Base-by-base conservation (phyloP, 35 echinoderm and acorn worm species). In the Apostichopus parvimensis region DNA sequence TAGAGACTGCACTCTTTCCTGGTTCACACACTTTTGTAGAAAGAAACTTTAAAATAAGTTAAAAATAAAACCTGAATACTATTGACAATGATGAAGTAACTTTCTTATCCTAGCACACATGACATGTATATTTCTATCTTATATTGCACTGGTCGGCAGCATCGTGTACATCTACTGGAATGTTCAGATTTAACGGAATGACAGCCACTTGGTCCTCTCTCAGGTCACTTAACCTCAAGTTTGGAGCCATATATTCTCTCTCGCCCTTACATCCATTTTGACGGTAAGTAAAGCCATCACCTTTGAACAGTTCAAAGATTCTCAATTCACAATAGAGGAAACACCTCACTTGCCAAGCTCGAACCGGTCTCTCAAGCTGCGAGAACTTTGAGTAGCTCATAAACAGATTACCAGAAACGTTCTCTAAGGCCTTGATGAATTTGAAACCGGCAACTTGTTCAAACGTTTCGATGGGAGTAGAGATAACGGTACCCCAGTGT, bases 271-370 rank as follows among this genome's bases (percentile, higher is more conserved):
- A 83, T 18, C 96, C 96, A 60, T 94, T 87, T 8, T 92, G 84
- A 22, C 60, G 61, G 54, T 90, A 92, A 1, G 97, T 98, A 53
- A 91, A 89, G 0, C 97, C 97, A 93, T 98, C 93, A 8, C 97
- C 97, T 6, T 86, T 84, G 77, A 96, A 98, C 20, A 98, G 80
- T 77, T 98, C 97, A 64, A 98, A 91, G 20, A 98, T 93, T n/a
- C 95, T 75, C 53, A 98, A 45, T 92, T 98, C 97, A 57, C 97
- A 98, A 81, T 98, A 98, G 18, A 98, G 86, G 64, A 98, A 98
- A 5, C 94, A 83, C 59, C 97, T 79, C 4, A 95, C 91, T 80
- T 98, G 90, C 97, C 97, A 98, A 66, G 91, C 91, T 59, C 85
- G 87, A 26, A 92, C 92, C 5, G 97, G 97, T 87, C 87, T 93